Evolutionary conservation across 2,888 invertebrate species (phyloP), one percentile per base, ranked within the genome.

Genomic region (Nephrotoma flavescens): DNA sequence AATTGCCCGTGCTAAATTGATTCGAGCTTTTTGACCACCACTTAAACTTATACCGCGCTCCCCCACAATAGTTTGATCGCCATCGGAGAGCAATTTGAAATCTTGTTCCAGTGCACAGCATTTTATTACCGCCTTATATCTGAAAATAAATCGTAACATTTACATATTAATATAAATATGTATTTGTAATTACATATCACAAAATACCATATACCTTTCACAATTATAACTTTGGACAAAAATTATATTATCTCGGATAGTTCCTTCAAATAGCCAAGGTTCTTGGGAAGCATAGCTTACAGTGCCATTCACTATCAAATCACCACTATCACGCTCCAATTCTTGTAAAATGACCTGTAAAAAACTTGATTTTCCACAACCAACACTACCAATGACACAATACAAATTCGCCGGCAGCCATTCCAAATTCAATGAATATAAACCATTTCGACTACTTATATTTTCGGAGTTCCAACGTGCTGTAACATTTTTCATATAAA

Each of bases 21-120:
- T 94, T 88, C 97, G 93, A 0, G 97, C 96, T 90, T 94, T 94
- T 91, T 97, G 97, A 7, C 97, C 97, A 7, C 97, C 97, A 71
- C 96, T 96, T 11, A 97, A 91, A 5, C 95, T 95, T 0, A 95
- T 94, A 11, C 97, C 97, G 85, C 96, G 93, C 89, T 97, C 97
- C 1, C 97, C 97, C 0, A 97, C 95, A 86, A 96, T 91, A 0
- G 96, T 96, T 88, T 93, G 91, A 90, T 97, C 97, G 6, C 96
- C 96, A 89, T 94, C 93, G 0, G 96, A 95, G 88, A 97, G 93
- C 88, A 95, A 93, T 86, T 94, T 93, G 89, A 97, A 94, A 90
- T 97, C 97, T 88, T 93, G 93, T 83, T 91, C 89, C 87, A 96
- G 89, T 2, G 94, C 94, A 89, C 95, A 95, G 0, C 93, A 95